These are phyloP conservation scores for Pachyrhynchus sulphureomaculatus DNA, from an alignment of 1,140 invertebrate genomes.

Conservation along the genomic window DNA sequence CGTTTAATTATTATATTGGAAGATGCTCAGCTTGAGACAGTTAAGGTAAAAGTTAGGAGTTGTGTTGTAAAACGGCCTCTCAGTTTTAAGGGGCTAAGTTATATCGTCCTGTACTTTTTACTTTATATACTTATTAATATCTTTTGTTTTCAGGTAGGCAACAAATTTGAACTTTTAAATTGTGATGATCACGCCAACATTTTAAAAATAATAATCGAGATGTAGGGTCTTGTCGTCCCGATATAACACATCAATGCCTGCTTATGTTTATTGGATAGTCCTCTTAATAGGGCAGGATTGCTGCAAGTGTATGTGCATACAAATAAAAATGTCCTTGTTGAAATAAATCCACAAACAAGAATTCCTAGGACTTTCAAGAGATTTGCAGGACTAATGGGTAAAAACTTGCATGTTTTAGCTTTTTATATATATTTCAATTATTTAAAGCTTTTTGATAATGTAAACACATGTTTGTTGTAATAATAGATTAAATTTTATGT, in stretches of 20 bases:
- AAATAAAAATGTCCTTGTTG: conserved; percentile 93
- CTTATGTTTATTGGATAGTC: conserved; percentile 96
- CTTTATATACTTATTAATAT: too few relatives aligned
- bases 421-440: not conserved
- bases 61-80: not conserved
- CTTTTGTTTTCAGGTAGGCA: conserved; percentile 67
- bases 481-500: too few relatives aligned
- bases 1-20: conserved; percentile 92
- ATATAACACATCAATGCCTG: conserved; percentile 94
- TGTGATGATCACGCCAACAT: conserved; percentile 89
- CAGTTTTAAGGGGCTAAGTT: too few relatives aligned
- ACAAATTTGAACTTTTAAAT: conserved; percentile 88
- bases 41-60: conserved; percentile 74
- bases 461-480: not conserved
- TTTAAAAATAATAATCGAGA: conserved; percentile 84
- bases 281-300: conserved; percentile 87
- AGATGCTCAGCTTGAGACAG: conserved; percentile 91
- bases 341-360: conserved; percentile 97
- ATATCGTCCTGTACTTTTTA: too few relatives aligned
- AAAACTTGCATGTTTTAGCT: conserved; percentile 36
- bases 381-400: conserved; percentile 98
- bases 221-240: conserved; percentile 82
- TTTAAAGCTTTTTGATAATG: conserved; percentile 1
- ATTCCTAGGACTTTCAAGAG: conserved; percentile 98
- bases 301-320: conserved; percentile 95